These are phyloP conservation scores for Protobothrops mucrosquamatus DNA, from an alignment of 2,113 vertebrate species.

Conservation along the genomic window DNA sequence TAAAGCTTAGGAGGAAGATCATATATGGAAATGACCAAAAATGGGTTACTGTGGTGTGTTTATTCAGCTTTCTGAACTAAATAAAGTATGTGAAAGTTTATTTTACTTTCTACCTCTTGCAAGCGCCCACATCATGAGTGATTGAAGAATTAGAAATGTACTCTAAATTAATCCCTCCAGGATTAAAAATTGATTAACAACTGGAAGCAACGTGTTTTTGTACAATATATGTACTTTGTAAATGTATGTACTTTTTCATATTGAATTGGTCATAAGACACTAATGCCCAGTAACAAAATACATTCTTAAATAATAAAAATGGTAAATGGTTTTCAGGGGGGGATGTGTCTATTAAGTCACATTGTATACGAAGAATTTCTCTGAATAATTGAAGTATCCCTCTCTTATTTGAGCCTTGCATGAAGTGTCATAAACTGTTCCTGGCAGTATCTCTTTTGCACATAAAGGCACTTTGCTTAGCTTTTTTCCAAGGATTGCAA, in stretches of 20 bases:
- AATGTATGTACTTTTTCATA: background rate
- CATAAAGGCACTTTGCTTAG: background rate
- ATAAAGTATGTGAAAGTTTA: background rate
- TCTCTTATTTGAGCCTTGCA: background rate
- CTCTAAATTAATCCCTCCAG: background rate
- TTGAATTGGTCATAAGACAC: slow-evolving; percentile 9
- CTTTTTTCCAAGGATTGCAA: background rate
- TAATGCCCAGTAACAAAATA: background rate
- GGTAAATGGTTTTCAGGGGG: background rate
- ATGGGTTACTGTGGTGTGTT: background rate
- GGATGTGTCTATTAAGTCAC: background rate
- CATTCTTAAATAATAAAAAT: background rate
- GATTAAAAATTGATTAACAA: slow-evolving; percentile 11
- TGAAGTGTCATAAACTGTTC: background rate
- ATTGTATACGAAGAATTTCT: background rate
- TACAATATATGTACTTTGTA: slow-evolving; percentile 17
- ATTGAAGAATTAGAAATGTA: background rate
- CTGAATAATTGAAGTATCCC: background rate
- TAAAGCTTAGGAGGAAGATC: background rate
- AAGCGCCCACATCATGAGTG: background rate
- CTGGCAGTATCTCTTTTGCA: background rate
- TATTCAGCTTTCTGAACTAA: background rate
- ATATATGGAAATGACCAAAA: background rate
- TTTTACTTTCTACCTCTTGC: background rate
- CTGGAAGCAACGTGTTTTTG: background rate